phyloP scores from a whole-genome alignment of 2,888 invertebrate genomes.

The Ischnus inquisitorius region DNA sequence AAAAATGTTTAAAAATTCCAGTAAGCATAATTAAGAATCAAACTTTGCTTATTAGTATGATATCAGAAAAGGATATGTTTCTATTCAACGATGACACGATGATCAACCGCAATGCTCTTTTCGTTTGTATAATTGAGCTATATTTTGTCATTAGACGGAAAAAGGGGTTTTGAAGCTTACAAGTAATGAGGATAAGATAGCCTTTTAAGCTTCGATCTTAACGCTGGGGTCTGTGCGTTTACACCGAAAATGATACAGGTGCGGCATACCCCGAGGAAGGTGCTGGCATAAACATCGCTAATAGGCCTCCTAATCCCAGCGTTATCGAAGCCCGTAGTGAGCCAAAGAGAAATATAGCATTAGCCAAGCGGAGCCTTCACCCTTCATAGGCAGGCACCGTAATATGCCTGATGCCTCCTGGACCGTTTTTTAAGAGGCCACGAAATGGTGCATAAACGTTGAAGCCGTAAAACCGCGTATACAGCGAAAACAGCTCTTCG shows the following conservation, averaged over 20 bases:
- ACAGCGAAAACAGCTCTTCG: conserved; percentile 37
- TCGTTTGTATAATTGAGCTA: neutral
- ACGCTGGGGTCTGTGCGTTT: neutral
- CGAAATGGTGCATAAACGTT: conserved; percentile 83
- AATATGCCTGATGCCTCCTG: conserved; percentile 45
- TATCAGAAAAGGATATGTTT: neutral
- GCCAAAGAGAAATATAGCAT: conserved; percentile 60
- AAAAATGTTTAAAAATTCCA: neutral
- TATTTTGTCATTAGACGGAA: neutral
- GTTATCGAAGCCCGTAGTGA: conserved; percentile 54
- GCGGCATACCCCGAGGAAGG: conserved; percentile 42
- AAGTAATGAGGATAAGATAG: neutral
- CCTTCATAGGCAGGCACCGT: conserved; percentile 43
- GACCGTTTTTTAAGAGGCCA: conserved; percentile 75
- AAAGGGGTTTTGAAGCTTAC: neutral
- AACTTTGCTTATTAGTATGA: neutral
- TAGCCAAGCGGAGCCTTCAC: conserved; percentile 21
- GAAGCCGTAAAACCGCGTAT: conserved; percentile 78
- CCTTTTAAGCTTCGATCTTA: neutral
- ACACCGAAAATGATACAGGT: neutral
- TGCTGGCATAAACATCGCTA: conserved; percentile 74
- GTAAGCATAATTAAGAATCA: neutral
- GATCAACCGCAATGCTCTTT: no score
- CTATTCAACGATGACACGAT: neutral
- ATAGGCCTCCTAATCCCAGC: conserved; percentile 73